Conservation (phyloP, 1,140 invertebrate genomes). For the Pantala flavescens region DNA sequence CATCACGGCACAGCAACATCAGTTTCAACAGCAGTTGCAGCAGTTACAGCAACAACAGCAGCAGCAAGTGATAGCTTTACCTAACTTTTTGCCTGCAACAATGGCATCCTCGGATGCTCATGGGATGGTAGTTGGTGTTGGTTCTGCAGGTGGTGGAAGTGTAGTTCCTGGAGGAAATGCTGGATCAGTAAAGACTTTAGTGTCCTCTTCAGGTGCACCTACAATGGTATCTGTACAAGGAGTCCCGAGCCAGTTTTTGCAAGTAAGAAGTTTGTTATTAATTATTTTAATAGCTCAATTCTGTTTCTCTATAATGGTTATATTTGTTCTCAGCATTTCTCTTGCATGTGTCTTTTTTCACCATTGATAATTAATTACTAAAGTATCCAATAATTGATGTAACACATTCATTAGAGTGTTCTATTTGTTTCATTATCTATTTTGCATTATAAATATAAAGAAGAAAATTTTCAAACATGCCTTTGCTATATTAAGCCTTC, state of each 20-base stretch:
- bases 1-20: slow-evolving; percentile 16
- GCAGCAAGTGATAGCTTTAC: slow-evolving; percentile 41
- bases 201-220: slow-evolving; percentile 25
- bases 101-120: slow-evolving; percentile 19
- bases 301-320: too few species aligned
- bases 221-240: slow-evolving; percentile 41
- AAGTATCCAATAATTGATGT: too few species aligned
- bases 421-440: too few species aligned
- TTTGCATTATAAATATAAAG: too few species aligned
- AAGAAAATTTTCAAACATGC: too few species aligned
- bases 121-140: slow-evolving; percentile 1
- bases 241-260: slow-evolving; percentile 43
- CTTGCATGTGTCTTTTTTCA: too few species aligned
- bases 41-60: slow-evolving; percentile 30
- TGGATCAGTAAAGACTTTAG: slow-evolving; percentile 22
- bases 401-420: too few species aligned
- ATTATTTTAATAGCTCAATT: too few species aligned
- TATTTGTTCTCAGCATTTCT: too few species aligned
- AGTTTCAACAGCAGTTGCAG: slow-evolving; percentile 39
- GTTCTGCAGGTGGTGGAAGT: slow-evolving; percentile 18
- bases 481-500: too few species aligned
- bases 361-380: too few species aligned
- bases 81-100: slow-evolving; percentile 38
- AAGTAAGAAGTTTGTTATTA: slow-evolving; percentile 32
- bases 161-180: slow-evolving; percentile 15